Base-by-base conservation (phyloP, 1,140 invertebrate genomes). In the Formica selysi region DNA sequence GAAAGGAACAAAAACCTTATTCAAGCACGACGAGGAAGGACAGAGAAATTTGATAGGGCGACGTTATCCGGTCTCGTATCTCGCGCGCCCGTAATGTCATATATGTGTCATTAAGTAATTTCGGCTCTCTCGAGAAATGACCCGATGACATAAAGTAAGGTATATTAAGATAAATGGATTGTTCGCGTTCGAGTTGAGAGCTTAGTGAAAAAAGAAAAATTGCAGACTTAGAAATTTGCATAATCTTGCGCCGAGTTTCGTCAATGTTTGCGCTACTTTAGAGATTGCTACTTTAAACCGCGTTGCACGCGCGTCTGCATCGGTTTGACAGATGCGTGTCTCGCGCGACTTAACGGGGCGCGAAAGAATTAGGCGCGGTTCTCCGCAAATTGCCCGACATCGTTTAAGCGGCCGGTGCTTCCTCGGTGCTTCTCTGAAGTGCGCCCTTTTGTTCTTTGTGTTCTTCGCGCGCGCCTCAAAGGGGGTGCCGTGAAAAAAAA, bases 381-480 rank as follows among this genome's bases (percentile, higher is more conserved):
- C 57, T 62, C 68, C 68, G 26, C 54, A 73, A 70, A 88, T 54
- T 51, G 41, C n/a, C 76, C 44, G 71, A 10, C 51, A 62, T 88
- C 78, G 86, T 89, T 86, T 89, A 76, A 79, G 54, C 44, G 57
- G 76, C 54, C 8, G 16, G 38, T 67, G 65, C 84, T 78, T 62
- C 85, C 86, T 89, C 57, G 68, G 38, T 83, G 54, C 54, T 83
- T 81, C 78, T 59, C 29, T 81, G 68, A 89, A 89, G 59, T 54
- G 71, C 87, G 71, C 59, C 86, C 86, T 85, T 88, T 90, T 88
- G 74, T 90, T 88, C 87, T 88, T 88, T 84, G 76, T 85, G 87
- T 78, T 84, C 87, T 88, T 88, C 89, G 86, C 51, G 89, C 85
- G 81, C 88, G 85, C 78, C 86, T 89, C 90, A 91, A 83, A 83